Evolutionary conservation across 2,797 vertebrate genomes (phyloP), one percentile per base, ranked within the genome.

Genomic region (Harpagifer antarcticus): DNA sequence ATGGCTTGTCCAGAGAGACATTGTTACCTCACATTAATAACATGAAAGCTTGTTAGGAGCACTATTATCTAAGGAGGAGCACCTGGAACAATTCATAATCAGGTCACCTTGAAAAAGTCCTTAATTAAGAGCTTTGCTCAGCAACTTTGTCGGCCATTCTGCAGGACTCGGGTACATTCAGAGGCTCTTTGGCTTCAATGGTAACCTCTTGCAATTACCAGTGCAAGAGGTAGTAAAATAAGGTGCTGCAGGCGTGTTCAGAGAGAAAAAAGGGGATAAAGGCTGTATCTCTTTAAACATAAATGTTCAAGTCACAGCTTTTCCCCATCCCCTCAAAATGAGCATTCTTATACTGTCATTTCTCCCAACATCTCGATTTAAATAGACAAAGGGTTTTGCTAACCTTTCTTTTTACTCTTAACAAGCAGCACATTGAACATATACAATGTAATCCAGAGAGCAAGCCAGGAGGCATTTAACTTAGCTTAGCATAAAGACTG

Each of bases 51-150:
- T 8, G 14, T 73, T 68, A 56, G 54, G 57, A 47, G 31, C 56
- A 20, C 62, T 61, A 45, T 74, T 79, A 58, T 68, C 75, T 78
- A 19, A 44, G 0, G 9, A 73, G 56, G 64, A 52, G 31, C 56
- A 60, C 56, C 40, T 75, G 63, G 49, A 81, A 72, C 71, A 75
- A 78, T 47, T 44, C 33, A 54, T 76, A 48, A 77, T 74, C 72
- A 56, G 78, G 55, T 85, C 79, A 79, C 56, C 60, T 79, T 76
- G 66, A 72, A 72, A 81, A 78, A 13, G 16, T 13, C 49, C 20
- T 54, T 55, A 65, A 65, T 66, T 75, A 65, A 65, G 33, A 69
- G 60, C 59, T 62, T 61, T 47, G 60, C 19, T 82, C 75, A 78
- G 72, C 69, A 58, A 56, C 20, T 23, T 67, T 76, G 23, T 33